Evolutionary conservation across 2,113 vertebrate genomes (phyloP), one percentile per base, ranked within the genome.

Genomic region (Callipepla californica): DNA sequence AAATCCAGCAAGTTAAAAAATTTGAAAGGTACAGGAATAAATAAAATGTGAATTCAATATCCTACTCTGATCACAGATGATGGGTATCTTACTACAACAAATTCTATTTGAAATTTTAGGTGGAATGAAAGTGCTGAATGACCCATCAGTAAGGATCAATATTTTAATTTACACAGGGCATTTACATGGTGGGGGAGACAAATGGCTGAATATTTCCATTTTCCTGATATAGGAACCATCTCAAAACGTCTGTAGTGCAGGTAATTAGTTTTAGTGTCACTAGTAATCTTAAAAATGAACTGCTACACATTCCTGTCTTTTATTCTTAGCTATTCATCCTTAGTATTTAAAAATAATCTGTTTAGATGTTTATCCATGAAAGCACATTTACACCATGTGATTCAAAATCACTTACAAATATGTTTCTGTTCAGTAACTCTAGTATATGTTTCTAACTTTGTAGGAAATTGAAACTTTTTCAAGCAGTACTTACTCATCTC

Each of bases 131-230:
- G 87, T 79, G 62, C 67, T 79, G 59, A 94, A 80, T 38, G 40
- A 68, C 90, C 28, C 69, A 74, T 91, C 73, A 86, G 9, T 38
- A 75, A 70, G 30, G 51, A 92, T 93, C 93, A 72, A 81, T 94
- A 96, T 75, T 95, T 90, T 91, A 86, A 93, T 96, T 91, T 85
- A 69, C 62, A 89, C 65, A 80, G 79, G 87, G 78, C 70, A 77
- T 90, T 93, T 86, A 94, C 78, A 72, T 91, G 65, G 58, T 73
- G 22, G 81, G 30, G 1, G 85, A 94, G 87, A 95, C 82, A 91
- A 92, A 89, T 87, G 70, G 53, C 70, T 92, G 63, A 21, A 45
- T 85, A 66, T 81, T 92, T 92, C 67, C 45, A 25, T 94, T 89
- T 65, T 73, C 74, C 26, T 87, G 58, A 79, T 90, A 36, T 5